phyloP scores from a whole-genome alignment of 2,888 invertebrate species.

The Hydropsyche betteni region DNA sequence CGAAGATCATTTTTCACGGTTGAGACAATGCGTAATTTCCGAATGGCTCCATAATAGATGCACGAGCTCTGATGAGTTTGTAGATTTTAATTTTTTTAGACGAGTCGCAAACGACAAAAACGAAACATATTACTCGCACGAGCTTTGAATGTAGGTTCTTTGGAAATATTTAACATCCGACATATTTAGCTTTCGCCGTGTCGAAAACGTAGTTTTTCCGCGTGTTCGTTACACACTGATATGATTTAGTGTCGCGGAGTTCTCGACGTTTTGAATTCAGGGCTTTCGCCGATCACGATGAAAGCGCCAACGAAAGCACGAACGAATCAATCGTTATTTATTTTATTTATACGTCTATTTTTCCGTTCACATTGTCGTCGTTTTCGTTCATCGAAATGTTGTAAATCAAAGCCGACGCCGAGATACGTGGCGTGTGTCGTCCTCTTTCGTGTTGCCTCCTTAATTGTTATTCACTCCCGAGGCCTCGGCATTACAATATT shows the following conservation, averaged over 20 bases:
- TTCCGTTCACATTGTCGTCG: not conserved
- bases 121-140: no score
- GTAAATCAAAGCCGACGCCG: slow-evolving; percentile 13
- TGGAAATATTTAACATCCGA: no score
- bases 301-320: slow-evolving; percentile 1
- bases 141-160: no score
- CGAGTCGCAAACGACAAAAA: no score
- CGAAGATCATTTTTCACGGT: no score
- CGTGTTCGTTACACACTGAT: not conserved
- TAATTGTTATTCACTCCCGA: slow-evolving; percentile 48
- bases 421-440: slow-evolving; percentile 43
- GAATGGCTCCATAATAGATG: no score
- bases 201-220: not conserved
- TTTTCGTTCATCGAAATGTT: not conserved
- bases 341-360: slow-evolving; percentile 7
- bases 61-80: no score
- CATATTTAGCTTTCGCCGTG: no score
- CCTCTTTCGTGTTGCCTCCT: slow-evolving; percentile 46
- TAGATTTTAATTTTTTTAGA: no score
- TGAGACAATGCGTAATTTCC: no score
- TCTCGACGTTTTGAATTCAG: no score
- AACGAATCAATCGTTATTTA: not conserved
- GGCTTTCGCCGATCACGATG: no score
- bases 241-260: not conserved
- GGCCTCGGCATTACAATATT: slow-evolving; percentile 39